Base-by-base conservation (phyloP, 2,888 invertebrate species). In the Trilocha varians region DNA sequence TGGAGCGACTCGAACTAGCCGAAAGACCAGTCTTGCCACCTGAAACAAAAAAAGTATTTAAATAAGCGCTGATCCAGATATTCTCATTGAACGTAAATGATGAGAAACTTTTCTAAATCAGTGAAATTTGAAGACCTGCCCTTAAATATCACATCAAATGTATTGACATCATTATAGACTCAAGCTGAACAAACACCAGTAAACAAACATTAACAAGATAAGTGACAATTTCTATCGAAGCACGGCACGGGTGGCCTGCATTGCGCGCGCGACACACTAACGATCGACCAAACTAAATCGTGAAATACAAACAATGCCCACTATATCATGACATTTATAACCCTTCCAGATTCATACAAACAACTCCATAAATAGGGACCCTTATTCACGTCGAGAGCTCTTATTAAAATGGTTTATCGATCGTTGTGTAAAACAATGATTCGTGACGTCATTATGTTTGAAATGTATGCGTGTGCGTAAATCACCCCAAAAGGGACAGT, bases 1-100 rank as follows among this genome's bases (percentile, higher is more conserved):
- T 86, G 25, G 87, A 86, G 57, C 91, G 74, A 71, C 90, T 89
- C 65, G 89, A 87, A 69, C 91, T 79, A 56, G 90, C 82, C 37
- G 87, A 87, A 41, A 85, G 60, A 32, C 80, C 86, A 50, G 73
- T 78, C 58, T 78, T 86, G 38, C 78, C 75, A 62, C 85, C 84
- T 84, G 69, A 43, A 58, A 68, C 53, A 54, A 53, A 57, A 62
- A 40, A 9, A 32, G n/a, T n/a, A n/a, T n/a, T n/a, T n/a, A n/a
- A n/a, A n/a, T n/a, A n/a, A n/a, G n/a, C n/a, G n/a, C n/a, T n/a
- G n/a, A n/a, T n/a, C n/a, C n/a, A n/a, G n/a, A n/a, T n/a, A n/a
- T n/a, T n/a, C n/a, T n/a, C n/a, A n/a, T n/a, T n/a, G n/a, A n/a
- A n/a, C n/a, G n/a, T n/a, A n/a, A n/a, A n/a, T n/a, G n/a, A n/a